Percentiles rank a stretch among this genome's conserved stretches.
These are phyloP conservation scores for Strigamia maritima DNA, from an alignment of 2,888 invertebrate species.

Conservation along the genomic window DNA sequence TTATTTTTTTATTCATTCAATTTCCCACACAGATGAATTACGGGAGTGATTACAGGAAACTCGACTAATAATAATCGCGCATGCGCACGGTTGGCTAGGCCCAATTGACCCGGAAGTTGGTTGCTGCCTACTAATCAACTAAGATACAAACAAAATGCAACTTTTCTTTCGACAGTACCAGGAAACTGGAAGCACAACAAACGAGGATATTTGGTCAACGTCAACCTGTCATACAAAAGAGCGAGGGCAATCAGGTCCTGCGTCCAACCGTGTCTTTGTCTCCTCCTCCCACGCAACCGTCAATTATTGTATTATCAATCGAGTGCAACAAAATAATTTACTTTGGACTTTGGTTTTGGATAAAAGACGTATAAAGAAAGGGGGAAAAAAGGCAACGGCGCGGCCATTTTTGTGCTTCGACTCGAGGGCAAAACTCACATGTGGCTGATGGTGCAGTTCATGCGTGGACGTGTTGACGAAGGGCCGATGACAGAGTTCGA, in stretches of 20 bases:
- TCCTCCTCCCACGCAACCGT: constrained; percentile 15
- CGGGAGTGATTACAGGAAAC: constrained; percentile 17
- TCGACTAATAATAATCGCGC: constrained; percentile 15
- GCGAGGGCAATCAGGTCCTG: not conserved
- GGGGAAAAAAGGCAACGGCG: not conserved
- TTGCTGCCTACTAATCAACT: constrained; percentile 15
- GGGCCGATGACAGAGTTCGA: constrained; percentile 34
- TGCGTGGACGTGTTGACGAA: constrained; percentile 30
- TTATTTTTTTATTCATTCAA: not conserved
- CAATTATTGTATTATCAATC: constrained; percentile 25
- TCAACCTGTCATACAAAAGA: constrained; percentile 21
- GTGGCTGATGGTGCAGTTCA: constrained; percentile 23
- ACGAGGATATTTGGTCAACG: constrained; percentile 24
- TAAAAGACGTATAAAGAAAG: not conserved
- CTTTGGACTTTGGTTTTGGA: too few species aligned
- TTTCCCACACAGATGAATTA: not conserved
- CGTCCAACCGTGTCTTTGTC: not conserved
- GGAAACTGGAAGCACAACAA: constrained; percentile 1
- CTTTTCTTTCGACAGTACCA: constrained; percentile 1
- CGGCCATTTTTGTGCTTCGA: not conserved
- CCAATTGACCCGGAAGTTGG: constrained; percentile 20
- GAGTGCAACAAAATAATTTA: not conserved
- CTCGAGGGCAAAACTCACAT: not conserved
- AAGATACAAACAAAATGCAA: constrained; percentile 15
- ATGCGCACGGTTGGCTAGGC: not conserved